phyloP scores from a whole-genome alignment of 2,113 vertebrate genomes.

The Panthera leo region DNA sequence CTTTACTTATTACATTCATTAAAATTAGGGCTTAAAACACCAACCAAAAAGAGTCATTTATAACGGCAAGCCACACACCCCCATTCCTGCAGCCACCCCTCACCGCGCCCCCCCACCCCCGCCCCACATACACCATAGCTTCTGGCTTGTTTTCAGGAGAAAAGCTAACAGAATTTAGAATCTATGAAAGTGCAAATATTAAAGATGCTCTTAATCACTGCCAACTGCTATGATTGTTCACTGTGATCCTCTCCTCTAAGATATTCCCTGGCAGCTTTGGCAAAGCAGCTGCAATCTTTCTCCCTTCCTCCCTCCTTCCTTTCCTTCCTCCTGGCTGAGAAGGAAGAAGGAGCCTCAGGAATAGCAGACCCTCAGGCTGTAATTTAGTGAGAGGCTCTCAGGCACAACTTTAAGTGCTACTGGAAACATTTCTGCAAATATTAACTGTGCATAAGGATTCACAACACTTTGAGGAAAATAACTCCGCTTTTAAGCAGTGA shows the following conservation, averaged over 20 bases:
- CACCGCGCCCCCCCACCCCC: background rate
- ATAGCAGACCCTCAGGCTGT: background rate
- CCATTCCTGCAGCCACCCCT: background rate
- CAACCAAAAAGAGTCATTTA: background rate
- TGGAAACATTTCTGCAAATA: background rate
- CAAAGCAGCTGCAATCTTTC: background rate
- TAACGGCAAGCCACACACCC: background rate
- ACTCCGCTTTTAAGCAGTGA: background rate
- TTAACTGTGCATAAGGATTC: background rate
- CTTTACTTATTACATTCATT: background rate
- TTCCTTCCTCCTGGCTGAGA: background rate
- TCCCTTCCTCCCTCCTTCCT: too few relatives aligned
- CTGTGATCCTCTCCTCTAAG: slow-evolving; percentile 25
- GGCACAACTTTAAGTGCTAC: background rate
- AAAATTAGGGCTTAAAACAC: background rate
- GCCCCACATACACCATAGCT: background rate
- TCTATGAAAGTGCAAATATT: slow-evolving; percentile 16
- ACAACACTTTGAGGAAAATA: background rate
- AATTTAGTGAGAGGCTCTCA: background rate
- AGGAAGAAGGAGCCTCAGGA: background rate
- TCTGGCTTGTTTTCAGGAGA: slow-evolving; percentile 18
- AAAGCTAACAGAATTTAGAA: slow-evolving; percentile 43
- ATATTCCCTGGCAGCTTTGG: background rate
- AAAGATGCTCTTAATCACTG: background rate
- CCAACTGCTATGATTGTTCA: background rate